Base-by-base conservation (phyloP, 1,140 invertebrate species). In the Coptotermes formosanus region DNA sequence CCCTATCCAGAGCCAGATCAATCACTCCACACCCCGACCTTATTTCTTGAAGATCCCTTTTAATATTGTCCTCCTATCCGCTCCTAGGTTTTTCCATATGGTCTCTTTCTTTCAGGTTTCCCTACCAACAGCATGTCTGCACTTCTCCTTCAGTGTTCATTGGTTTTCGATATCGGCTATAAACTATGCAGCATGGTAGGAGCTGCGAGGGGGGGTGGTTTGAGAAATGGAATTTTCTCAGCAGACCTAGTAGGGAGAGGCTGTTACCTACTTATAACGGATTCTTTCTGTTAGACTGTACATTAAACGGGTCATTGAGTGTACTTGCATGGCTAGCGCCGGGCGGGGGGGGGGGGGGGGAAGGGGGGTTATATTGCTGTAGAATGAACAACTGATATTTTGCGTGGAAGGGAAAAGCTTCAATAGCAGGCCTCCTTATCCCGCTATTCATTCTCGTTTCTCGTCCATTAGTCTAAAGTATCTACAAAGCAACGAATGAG, bases 291-390 rank as follows among this genome's bases (percentile, higher is more conserved):
- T 75, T 75, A 75, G 64, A 75, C 64, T 75, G 64, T 75, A 30
- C 64, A 75, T 75, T 75, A 75, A 75, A 75, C 64, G 64, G 64
- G 64, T 75, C 64, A 75, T 75, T 75, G 64, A 75, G 64, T 75
- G n/a, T 30, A 30, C 25, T n/a, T 75, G 25, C n/a, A 75, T 75
- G 64, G 64, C n/a, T 75, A n/a, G 64, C 11, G 64, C 7, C n/a
- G n/a, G n/a, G n/a, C n/a, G n/a, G n/a, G n/a, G n/a, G n/a, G n/a
- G n/a, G n/a, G n/a, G n/a, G n/a, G n/a, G n/a, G n/a, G n/a, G n/a
- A n/a, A 75, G 25, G 64, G n/a, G 64, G 64, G 25, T 30, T 75
- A 75, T 75, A 75, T 75, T 75, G 64, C 64, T 75, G 14, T 75
- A 75, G 64, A 75, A 75, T 30, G 64, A 75, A 75, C 64, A 30